Evolutionary conservation across 92 coral and sea anemone species (phyloP).

Genomic region (Micromussa lordhowensis): DNA sequence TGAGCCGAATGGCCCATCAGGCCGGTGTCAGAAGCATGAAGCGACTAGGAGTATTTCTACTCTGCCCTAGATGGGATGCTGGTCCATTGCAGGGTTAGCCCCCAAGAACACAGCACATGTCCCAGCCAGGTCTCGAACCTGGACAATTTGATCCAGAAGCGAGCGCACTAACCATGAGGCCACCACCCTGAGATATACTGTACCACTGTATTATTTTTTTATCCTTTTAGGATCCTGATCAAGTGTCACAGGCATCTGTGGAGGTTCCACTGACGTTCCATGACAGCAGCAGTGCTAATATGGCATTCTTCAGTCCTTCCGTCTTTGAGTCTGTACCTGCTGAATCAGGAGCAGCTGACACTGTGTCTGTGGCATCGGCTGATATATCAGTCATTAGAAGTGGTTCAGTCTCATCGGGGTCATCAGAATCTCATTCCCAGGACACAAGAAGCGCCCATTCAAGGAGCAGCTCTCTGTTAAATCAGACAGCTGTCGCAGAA

Average conservation of each 20-base stretch:
- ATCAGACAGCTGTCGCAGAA: constrained; percentile 5
- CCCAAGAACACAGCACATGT: not conserved
- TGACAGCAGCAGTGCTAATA: constrained; percentile 11
- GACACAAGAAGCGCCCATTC: constrained; percentile 54
- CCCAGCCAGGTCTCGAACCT: not conserved
- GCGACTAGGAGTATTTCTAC: too few relatives aligned
- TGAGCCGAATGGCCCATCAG: not conserved
- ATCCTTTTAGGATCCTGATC: constrained; percentile 39
- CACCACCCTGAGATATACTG: too few relatives aligned
- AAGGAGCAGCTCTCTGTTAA: constrained; percentile 41
- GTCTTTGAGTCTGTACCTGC: constrained; percentile 54
- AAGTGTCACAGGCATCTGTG: constrained; percentile 19
- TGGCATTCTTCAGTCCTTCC: constrained; percentile 74
- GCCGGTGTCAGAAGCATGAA: not conserved
- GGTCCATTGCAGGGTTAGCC: too few relatives aligned
- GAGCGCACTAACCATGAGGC: too few relatives aligned
- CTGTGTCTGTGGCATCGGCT: constrained; percentile 70
- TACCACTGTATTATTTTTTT: not conserved
- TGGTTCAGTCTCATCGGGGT: constrained; percentile 76
- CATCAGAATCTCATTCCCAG: constrained; percentile 65
- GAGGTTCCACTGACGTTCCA: constrained; percentile 19
- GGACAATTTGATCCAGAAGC: too few relatives aligned
- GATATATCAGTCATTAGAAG: constrained; percentile 66
- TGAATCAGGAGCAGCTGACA: constrained; percentile 68
- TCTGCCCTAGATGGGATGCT: too few relatives aligned